A percentile compares a stretch with the other conserved stretches of the same genome.
These are phyloP conservation scores for Pangasianodon hypophthalmus DNA, from an alignment of 2,113 vertebrate genomes.

Conservation along the genomic window DNA sequence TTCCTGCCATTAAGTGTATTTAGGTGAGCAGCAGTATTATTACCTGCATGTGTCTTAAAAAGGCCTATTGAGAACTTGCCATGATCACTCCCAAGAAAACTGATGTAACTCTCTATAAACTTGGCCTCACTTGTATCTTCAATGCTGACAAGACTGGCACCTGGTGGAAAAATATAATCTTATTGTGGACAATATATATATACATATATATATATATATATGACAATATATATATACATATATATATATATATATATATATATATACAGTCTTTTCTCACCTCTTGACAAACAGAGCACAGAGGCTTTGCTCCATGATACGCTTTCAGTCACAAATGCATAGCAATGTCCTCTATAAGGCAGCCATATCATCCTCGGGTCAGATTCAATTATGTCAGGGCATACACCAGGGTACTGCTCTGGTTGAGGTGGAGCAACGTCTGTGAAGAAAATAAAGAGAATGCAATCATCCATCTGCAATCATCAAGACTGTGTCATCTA, in stretches of 20 bases:
- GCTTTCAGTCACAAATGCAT: slow-evolving; percentile 76
- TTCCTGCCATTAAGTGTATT: background rate
- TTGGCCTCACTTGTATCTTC: slow-evolving; percentile 76
- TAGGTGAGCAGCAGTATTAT: background rate
- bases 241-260: background rate
- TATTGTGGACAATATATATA: background rate
- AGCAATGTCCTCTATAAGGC: slow-evolving; percentile 85
- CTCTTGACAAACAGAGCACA: slow-evolving; percentile 78
- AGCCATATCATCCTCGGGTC: slow-evolving; percentile 76
- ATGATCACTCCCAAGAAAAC: slow-evolving; percentile 24
- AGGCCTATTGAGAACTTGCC: slow-evolving; percentile 67
- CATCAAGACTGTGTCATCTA: too few relatives aligned
- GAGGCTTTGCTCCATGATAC: slow-evolving; percentile 83
- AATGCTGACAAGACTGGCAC: slow-evolving; percentile 76
- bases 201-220: background rate
- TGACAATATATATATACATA: too few relatives aligned
- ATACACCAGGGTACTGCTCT: slow-evolving; percentile 79
- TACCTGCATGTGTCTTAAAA: slow-evolving; percentile 66
- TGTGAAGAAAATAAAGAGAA: slow-evolving; percentile 55
- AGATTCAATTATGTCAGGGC: slow-evolving; percentile 68
- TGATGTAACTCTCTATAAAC: slow-evolving; percentile 75
- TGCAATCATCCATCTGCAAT: background rate
- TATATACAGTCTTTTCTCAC: slow-evolving; percentile 62
- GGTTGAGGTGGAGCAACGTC: slow-evolving; percentile 79
- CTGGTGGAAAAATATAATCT: slow-evolving; percentile 53